phyloP scores from a whole-genome alignment of 1,140 invertebrate species.

The Drosophila tropicalis region DNA sequence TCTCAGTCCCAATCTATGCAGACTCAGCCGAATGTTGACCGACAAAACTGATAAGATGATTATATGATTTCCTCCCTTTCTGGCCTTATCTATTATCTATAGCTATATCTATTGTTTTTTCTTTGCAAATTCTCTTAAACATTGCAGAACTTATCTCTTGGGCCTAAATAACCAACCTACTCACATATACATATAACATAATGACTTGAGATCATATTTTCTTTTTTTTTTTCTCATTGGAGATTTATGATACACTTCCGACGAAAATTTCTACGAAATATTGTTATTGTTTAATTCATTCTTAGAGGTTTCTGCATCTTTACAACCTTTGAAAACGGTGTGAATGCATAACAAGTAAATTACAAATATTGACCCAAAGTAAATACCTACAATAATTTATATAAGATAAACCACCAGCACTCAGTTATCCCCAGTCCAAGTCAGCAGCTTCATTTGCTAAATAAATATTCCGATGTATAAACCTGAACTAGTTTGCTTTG shows the following conservation, averaged over 20 bases:
- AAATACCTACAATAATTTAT: constrained; percentile 7
- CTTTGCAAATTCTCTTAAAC: constrained; percentile 23
- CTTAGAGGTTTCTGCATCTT: too few relatives aligned
- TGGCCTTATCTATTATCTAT: constrained; percentile 35
- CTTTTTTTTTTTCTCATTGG: background rate
- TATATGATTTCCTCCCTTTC: constrained; percentile 62
- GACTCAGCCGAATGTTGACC: constrained; percentile 15
- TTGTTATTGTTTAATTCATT: background rate
- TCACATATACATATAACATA: background rate
- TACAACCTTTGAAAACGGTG: constrained; percentile 11
- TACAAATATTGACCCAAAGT: constrained; percentile 26
- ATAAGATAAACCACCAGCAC: constrained; percentile 1
- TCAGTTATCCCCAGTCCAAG: background rate
- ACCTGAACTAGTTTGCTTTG: constrained; percentile 34
- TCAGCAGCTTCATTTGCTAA: constrained; percentile 31
- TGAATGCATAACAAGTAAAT: constrained; percentile 37
- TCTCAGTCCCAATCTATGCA: constrained; percentile 41
- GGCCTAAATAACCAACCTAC: background rate
- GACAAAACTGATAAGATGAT: constrained; percentile 54
- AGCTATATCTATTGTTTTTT: constrained; percentile 41
- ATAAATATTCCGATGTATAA: constrained; percentile 34
- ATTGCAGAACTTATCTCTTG: constrained; percentile 32
- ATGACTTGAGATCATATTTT: background rate
- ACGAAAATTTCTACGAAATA: background rate
- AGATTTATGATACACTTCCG: background rate